Percentiles rank a stretch among this genome's conserved stretches.
These are phyloP conservation scores for Perizoma flavofasciatum DNA, from an alignment of 2,888 invertebrate genomes.

Conservation along the genomic window DNA sequence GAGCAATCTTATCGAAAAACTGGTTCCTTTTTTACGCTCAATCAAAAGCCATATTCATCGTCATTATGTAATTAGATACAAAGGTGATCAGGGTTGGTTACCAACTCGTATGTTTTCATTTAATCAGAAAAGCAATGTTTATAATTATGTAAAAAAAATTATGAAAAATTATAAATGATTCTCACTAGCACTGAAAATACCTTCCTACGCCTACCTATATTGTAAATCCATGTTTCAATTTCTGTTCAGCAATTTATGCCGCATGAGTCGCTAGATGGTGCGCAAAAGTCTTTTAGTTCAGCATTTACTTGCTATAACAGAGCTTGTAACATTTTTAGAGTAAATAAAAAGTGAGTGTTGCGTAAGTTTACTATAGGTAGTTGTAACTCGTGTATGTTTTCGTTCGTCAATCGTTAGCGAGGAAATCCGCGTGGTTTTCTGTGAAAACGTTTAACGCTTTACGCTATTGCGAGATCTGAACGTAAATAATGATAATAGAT, in stretches of 20 bases:
- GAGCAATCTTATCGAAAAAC: background rate
- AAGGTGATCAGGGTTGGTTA: too few relatives aligned
- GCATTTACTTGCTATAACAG: constrained; percentile 26
- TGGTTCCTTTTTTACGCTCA: background rate
- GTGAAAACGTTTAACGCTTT: constrained; percentile 33
- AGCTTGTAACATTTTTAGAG: constrained; percentile 27
- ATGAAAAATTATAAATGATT: too few relatives aligned
- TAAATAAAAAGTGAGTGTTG: constrained; percentile 39
- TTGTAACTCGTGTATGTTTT: constrained; percentile 46
- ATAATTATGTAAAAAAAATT: too few relatives aligned
- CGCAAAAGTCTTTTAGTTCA: constrained; percentile 25
- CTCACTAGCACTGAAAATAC: too few relatives aligned
- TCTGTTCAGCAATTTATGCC: constrained; percentile 14
- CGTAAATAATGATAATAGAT: constrained; percentile 28
- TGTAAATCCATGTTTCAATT: background rate
- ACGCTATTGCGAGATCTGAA: constrained; percentile 25
- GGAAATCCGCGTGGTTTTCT: constrained; percentile 39
- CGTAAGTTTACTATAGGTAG: constrained; percentile 34
- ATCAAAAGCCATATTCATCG: too few relatives aligned
- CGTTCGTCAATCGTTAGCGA: constrained; percentile 41
- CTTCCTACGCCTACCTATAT: too few relatives aligned
- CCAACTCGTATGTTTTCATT: too few relatives aligned
- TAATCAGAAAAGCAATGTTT: too few relatives aligned
- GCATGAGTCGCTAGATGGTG: constrained; percentile 8
- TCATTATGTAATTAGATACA: too few relatives aligned